Conservation (phyloP, 2,888 invertebrate genomes). For the Pterostichus madidus region DNA sequence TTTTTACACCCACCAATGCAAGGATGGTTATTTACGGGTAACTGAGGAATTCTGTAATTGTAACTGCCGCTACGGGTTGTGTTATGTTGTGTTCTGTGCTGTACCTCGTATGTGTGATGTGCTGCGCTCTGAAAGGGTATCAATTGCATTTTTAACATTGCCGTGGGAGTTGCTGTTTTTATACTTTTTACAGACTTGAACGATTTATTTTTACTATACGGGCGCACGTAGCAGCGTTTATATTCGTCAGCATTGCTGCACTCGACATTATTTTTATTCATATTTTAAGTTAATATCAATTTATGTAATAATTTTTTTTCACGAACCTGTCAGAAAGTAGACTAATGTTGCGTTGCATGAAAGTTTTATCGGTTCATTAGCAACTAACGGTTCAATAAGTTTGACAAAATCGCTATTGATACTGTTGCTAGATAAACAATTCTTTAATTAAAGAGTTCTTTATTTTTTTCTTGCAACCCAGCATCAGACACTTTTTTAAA, state of each 20-base stretch:
- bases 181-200: neutral
- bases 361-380: too few relatives aligned
- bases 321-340: too few relatives aligned
- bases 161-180: constrained; percentile 35
- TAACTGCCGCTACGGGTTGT: too few relatives aligned
- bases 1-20: constrained; percentile 59
- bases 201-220: constrained; percentile 22
- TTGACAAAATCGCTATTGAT: too few relatives aligned
- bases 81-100: neutral
- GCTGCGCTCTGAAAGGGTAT: neutral
- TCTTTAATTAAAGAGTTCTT: too few relatives aligned
- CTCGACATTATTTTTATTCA: neutral
- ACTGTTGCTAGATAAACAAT: too few relatives aligned
- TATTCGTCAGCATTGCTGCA: neutral
- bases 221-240: constrained; percentile 6
- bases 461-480: too few relatives aligned
- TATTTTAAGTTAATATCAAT: too few relatives aligned
- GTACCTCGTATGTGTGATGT: neutral
- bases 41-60: constrained; percentile 49
- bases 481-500: too few relatives aligned
- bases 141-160: constrained; percentile 38
- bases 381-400: too few relatives aligned
- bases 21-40: constrained; percentile 43
- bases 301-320: too few relatives aligned
- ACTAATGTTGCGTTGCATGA: too few relatives aligned